A percentile compares a stretch with the other conserved stretches of the same genome.
Evolutionary conservation across 2,113 vertebrate genomes (phyloP).

Genomic region (Bos taurus): ARS-UCD2.0 NC_037336.1:103348001-103348500

Average conservation of each 20-base stretch:
- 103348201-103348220: background rate
- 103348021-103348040: background rate
- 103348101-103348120: rapidly evolving
- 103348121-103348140: background rate
- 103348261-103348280: rapidly evolving
- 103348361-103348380: background rate
- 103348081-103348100: background rate
- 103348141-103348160: rapidly evolving
- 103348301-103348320: background rate
- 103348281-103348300: background rate
- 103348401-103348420: background rate
- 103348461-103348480: rapidly evolving
- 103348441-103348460: background rate
- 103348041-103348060: background rate
- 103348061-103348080: background rate
- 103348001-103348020: background rate
- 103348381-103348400: rapidly evolving
- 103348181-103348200: background rate
- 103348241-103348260: rapidly evolving
- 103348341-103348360: background rate
- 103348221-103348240: rapidly evolving
- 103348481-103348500: rapidly evolving
- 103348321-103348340: background rate
- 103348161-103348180: background rate
- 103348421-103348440: rapidly evolving